Conservation (phyloP, 2,113 vertebrate genomes). For the Isurus oxyrinchus region DNA sequence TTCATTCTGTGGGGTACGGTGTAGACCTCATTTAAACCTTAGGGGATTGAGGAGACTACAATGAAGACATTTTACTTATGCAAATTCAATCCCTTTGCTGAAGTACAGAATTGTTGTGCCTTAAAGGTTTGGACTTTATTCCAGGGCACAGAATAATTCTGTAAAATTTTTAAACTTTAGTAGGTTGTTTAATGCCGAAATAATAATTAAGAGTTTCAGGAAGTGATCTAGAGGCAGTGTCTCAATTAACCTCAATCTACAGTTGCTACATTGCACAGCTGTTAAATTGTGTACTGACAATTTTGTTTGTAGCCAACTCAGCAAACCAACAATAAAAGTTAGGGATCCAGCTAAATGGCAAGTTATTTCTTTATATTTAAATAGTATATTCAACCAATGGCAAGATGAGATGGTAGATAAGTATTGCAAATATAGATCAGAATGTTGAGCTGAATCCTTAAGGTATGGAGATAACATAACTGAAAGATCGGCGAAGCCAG, state of each 20-base stretch:
- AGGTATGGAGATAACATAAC: background rate
- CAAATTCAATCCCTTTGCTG: background rate
- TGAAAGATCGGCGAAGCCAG: background rate
- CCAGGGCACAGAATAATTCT: background rate
- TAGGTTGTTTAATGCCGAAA: background rate
- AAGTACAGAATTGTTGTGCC: background rate
- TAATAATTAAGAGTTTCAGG: background rate
- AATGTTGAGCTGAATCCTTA: background rate
- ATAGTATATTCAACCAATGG: background rate
- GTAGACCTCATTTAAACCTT: background rate
- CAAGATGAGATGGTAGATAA: background rate
- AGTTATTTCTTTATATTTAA: background rate
- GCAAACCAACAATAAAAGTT: background rate
- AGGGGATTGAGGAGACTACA: background rate
- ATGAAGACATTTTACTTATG: background rate
- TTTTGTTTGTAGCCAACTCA: background rate
- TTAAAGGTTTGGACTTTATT: background rate
- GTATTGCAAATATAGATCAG: background rate
- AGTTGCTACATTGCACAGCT: too few species aligned
- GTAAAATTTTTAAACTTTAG: background rate
- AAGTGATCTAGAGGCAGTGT: background rate
- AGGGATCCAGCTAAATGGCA: background rate
- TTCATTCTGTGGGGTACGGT: background rate
- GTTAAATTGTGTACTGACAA: too few species aligned
- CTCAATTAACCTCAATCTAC: background rate